Percentiles rank a stretch among this genome's conserved stretches.
Evolutionary conservation across 2,888 invertebrate species (phyloP).

Genomic region (Homarus gammarus): DNA sequence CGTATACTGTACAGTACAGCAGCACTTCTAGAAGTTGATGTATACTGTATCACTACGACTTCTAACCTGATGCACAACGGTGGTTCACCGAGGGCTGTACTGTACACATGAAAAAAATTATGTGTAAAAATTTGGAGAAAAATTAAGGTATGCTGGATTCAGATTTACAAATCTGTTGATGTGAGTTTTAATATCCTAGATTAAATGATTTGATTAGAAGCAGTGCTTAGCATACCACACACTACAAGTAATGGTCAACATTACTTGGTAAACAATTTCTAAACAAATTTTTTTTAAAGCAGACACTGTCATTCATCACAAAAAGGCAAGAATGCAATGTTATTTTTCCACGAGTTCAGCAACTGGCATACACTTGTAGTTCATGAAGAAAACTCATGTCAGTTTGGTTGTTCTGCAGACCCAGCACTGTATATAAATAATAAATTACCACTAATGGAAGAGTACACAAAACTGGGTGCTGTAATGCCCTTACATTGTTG

Average conservation of each 20-base stretch:
- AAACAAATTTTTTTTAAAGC: background rate
- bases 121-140: background rate
- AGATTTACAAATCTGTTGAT: background rate
- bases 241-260: slow-evolving; percentile 7
- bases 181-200: background rate
- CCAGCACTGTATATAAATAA: background rate
- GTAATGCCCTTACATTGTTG: background rate
- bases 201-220: background rate
- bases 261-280: background rate
- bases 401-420: background rate
- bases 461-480: background rate
- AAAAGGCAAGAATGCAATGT: background rate
- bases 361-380: background rate
- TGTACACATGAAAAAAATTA: background rate
- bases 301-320: background rate
- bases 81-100: background rate
- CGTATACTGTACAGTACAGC: background rate
- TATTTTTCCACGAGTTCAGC: background rate
- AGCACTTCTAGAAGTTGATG: background rate
- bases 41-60: background rate
- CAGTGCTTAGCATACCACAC: background rate
- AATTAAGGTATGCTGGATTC: background rate
- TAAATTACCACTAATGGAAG: background rate
- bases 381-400: background rate
- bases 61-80: background rate